Conservation (phyloP, 2,888 invertebrate species). For the Parapristionchus giblindavisi region DNA sequence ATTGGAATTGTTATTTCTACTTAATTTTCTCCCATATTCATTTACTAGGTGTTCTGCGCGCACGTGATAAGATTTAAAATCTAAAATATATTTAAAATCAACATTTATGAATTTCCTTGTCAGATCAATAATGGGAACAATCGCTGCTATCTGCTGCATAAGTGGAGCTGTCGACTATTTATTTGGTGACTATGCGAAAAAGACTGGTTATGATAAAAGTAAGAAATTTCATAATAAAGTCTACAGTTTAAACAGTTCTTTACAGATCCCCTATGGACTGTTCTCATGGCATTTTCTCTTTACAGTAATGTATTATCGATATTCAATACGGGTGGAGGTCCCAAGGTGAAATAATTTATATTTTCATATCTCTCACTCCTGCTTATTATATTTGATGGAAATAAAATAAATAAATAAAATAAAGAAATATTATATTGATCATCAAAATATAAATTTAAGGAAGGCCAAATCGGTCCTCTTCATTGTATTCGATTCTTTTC, state of each 20-base stretch:
- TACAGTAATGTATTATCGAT: slow-evolving; percentile 21
- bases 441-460: background rate
- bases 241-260: background rate
- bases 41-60: too few relatives aligned
- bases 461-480: slow-evolving; percentile 21
- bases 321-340: background rate
- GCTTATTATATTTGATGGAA: background rate
- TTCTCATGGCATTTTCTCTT: slow-evolving; percentile 27
- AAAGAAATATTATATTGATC: background rate
- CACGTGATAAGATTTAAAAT: too few relatives aligned
- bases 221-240: background rate
- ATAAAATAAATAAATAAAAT: too few relatives aligned
- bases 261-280: slow-evolving; percentile 5
- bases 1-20: too few relatives aligned
- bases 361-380: background rate
- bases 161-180: slow-evolving; percentile 18
- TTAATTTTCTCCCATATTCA: too few relatives aligned
- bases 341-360: background rate
- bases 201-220: background rate
- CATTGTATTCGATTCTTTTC: slow-evolving; percentile 39
- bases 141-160: background rate
- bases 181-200: background rate
- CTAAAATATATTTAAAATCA: background rate
- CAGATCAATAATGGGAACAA: slow-evolving; percentile 11
- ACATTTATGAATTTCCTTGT: background rate